Percentiles rank a stretch among this genome's conserved stretches.
phyloP scores from a whole-genome alignment of 2,888 invertebrate genomes.

The Meliscaeva auricollis region DNA sequence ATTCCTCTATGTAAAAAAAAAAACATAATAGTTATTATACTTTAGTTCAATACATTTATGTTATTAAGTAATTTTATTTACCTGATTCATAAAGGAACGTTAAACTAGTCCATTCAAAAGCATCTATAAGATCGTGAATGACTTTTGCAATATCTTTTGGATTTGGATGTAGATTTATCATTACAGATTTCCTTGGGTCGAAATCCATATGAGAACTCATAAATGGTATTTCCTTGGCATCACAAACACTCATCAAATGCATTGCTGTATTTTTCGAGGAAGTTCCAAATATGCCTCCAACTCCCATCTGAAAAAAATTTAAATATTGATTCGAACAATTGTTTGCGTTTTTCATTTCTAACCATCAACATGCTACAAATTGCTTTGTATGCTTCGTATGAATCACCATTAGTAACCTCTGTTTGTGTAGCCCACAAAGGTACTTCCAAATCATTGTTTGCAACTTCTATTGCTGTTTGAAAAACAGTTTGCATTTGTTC shows the following conservation, averaged over 20 bases:
- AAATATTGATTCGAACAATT: neutral
- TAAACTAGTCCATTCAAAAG: constrained; percentile 92
- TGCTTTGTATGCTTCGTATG: constrained; percentile 85
- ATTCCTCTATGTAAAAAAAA: too few relatives aligned
- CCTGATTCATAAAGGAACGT: constrained; percentile 88
- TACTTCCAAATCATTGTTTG: constrained; percentile 80
- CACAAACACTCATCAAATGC: constrained; percentile 92
- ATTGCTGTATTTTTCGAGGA: constrained; percentile 87
- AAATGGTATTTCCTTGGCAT: constrained; percentile 93
- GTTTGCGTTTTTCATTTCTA: constrained; percentile 13
- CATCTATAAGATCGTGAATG: constrained; percentile 88
- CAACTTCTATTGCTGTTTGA: constrained; percentile 81
- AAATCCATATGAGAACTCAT: constrained; percentile 91
- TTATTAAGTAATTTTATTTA: too few relatives aligned
- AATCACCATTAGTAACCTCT: constrained; percentile 85
- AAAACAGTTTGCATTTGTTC: constrained; percentile 80
- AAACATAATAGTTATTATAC: too few relatives aligned
- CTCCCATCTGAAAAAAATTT: constrained; percentile 85
- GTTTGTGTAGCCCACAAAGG: constrained; percentile 78
- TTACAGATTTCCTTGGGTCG: constrained; percentile 84
- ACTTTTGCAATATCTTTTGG: constrained; percentile 87
- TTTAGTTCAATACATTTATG: too few relatives aligned
- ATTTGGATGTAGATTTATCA: constrained; percentile 90
- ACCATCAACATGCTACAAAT: constrained; percentile 86
- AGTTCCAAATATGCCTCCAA: constrained; percentile 94